Evolutionary conservation across 2,797 vertebrate genomes (phyloP), one percentile per base, ranked within the genome.

Genomic region (Mus caroli): DNA sequence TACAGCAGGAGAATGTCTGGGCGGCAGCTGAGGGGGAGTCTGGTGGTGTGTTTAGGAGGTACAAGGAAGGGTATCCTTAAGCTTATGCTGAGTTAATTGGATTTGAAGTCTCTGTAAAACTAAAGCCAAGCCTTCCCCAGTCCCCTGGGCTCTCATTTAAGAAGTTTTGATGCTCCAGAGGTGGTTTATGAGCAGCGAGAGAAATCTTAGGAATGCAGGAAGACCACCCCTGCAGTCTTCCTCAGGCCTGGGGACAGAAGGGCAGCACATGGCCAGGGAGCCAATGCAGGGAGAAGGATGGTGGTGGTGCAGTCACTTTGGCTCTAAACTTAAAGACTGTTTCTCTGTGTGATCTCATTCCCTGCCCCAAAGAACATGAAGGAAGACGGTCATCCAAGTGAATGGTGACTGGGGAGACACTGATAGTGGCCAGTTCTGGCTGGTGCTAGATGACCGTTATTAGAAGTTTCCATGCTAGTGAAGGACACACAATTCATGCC

Each of bases 291-390:
- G 22, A 90, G 19, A 11, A 40, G 20, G 20, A 26, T 2, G 2
- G 4, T 9, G 2, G 4, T 9, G 3, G 13, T 0, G 22, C 24
- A 0, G 3, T 46, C 58, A 17, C 5, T 4, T 0, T 14, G 13
- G 46, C 37, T 76, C 46, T 6, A 22, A 43, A 6, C 7, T 22
- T 6, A 64, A 60, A 58, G 58, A n/a, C 10, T 1, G 0, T 73
- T 17, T 17, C 17, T 24, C 31, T 6, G n/a, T 28, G 60, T 58
- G 24, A 2, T 15, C 13, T 54, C 17, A 52, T 40, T 0, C 67
- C 60, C 20, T 28, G 5, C 43, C 62, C 46, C 46, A 64, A 28
- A 20, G 28, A 50, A 10, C 20, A 46, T 12, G 67, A 54, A 34
- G 12, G 69, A 76, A 15, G 46, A 14, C 40, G 52, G 37, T 77